These are phyloP conservation scores for Embiotoca jacksoni DNA, from an alignment of 2,113 vertebrate genomes.

Conservation along the genomic window DNA sequence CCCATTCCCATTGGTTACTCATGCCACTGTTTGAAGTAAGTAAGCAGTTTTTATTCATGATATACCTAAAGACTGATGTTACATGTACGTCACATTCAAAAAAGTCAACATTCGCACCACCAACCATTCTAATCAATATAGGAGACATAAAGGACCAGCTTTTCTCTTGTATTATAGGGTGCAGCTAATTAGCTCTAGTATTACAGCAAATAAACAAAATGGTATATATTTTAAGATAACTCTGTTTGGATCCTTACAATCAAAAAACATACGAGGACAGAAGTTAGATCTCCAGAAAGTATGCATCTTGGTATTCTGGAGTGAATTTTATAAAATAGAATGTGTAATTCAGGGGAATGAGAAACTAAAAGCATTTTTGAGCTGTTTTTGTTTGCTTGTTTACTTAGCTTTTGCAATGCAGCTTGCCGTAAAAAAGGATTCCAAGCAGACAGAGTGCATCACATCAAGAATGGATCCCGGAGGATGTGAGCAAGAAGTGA, in stretches of 20 bases:
- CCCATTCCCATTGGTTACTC: no score
- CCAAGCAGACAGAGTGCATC: slow-evolving; percentile 36
- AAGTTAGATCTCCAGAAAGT: background rate
- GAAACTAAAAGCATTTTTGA: background rate
- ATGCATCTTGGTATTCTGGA: background rate
- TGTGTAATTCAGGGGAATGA: background rate
- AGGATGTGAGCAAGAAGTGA: slow-evolving; percentile 21
- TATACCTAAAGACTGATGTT: no score
- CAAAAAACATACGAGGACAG: background rate
- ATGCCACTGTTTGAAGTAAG: no score
- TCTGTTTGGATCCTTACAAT: background rate
- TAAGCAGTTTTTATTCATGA: no score
- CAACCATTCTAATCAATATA: background rate
- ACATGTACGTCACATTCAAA: no score
- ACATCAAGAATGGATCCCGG: slow-evolving; percentile 35
- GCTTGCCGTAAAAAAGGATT: slow-evolving; percentile 14
- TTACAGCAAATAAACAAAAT: background rate
- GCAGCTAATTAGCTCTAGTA: background rate
- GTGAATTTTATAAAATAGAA: background rate
- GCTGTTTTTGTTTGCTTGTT: background rate
- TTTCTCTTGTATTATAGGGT: background rate
- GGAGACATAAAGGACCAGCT: background rate
- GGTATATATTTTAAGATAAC: background rate
- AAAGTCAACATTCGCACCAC: no score
- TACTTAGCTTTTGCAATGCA: background rate